Conservation (phyloP, 2,113 vertebrate species). For the Etia nguti region DNA sequence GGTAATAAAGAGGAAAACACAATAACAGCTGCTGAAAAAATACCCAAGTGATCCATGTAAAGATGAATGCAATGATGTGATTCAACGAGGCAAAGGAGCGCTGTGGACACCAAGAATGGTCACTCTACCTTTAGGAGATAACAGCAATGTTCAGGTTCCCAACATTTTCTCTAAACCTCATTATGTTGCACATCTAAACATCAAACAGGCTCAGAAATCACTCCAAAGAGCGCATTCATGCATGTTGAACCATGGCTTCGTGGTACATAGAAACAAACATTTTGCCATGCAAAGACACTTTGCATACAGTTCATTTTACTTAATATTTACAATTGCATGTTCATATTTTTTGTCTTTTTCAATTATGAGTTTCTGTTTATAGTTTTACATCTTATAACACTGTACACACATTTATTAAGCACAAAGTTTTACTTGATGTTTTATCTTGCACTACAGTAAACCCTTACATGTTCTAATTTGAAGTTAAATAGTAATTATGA, state of each 20-base stretch:
- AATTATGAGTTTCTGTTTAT: neutral
- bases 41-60: neutral
- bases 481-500: neutral
- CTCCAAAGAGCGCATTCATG: neutral
- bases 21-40: neutral
- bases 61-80: fast-evolving
- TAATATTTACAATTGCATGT: neutral
- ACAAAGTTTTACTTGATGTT: neutral
- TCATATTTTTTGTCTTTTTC: neutral
- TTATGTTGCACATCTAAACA: neutral
- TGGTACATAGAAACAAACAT: too few relatives aligned
- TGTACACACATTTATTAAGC: neutral
- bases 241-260: fast-evolving
- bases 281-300: neutral
- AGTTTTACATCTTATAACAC: neutral
- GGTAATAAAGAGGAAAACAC: neutral
- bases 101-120: neutral
- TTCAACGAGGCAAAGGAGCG: neutral
- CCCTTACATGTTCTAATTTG: neutral
- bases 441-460: neutral
- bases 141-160: neutral
- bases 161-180: neutral
- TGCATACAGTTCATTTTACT: neutral
- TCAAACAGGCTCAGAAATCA: neutral
- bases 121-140: neutral